Base-by-base conservation (phyloP, 2,888 invertebrate genomes). In the Gandaritis pyraliata region DNA sequence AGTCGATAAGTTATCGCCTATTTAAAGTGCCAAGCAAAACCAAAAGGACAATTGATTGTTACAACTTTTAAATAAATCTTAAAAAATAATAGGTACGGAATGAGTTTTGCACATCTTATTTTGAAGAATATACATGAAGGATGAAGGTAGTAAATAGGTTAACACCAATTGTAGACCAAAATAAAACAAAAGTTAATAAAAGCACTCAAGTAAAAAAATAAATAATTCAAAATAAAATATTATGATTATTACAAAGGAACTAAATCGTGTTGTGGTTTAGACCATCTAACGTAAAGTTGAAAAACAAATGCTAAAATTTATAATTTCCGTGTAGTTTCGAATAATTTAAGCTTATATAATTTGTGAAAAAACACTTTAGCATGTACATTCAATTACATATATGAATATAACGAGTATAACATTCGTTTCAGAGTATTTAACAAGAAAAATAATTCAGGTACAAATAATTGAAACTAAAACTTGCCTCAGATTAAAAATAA, bases 381-480 rank as follows among this genome's bases (percentile, higher is more conserved):
- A 15, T 13, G 7, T 7, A 10, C 16, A 41, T 41, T 33, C 0
- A 41, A 41, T 8, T 13, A 16, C 43, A 43, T 10, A 43, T 8
- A 8, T 41, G 15, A 41, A 6, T 15, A 41, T 41, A 16, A 16
- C 11, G 2, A 41, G 13, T 23, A 11, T 13, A 23, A 29, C 10
- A 33, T 33, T 23, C 23, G 23, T 33, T 33, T 6, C n/a, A 47
- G 62, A 62, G 62, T 65, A 65, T 65, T 65, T 13, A 29, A 52
- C 5, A 18, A n/a, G n/a, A n/a, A 43, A 57, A 57, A 38, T 33
- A 59, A 49, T n/a, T 36, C 65, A 66, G 65, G 59, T 62, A 66
- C 58, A 13, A 58, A n/a, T 8, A 12, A 55, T 55, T 41, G 8
- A 15, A 43, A 43, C 45, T 12, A 46, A 18, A 41, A 15, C 43